Base-by-base conservation (phyloP, 2,797 vertebrate genomes). In the Lutra lutra region DNA sequence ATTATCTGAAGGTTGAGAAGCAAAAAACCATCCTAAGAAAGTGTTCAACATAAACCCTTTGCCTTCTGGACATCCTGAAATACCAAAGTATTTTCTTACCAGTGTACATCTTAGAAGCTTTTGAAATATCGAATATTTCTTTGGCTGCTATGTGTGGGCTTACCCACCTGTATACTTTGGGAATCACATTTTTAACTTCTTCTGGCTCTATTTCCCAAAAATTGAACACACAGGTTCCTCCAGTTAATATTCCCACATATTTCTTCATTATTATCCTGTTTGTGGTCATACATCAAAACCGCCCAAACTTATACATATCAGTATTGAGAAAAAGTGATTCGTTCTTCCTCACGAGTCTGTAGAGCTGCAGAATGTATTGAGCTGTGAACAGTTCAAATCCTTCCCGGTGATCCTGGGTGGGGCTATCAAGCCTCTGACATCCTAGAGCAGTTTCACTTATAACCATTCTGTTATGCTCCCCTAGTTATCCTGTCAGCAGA, bases 121-220 rank as follows among this genome's bases (percentile, higher is more conserved):
- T 77, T 94, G 70, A 92, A 95, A 89, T 70, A 82, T 0, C 14
- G 62, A 78, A 0, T 83, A 32, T 62, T 93, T 72, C 51, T 94
- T 84, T 1, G 1, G 82, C 94, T 87, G 23, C 79, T 96, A 79
- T 40, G 43, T 27, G 32, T 8, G 93, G 54, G 73, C 38, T 80
- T 84, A 80, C 70, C 29, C 27, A 40, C 7, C 29, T 82, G 15
- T 82, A 62, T 40, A 75, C 66, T 92, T 94, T 73, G 9, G 51
- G 46, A 46, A 38, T 73, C 32, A 58, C 32, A 54, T 85, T 90
- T 83, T 96, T 83, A 94, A 80, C 11, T 35, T 82, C 78, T 95
- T n/a, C 48, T 18, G 91, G 46, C 40, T 91, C 51, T 95, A 1
- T 29, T 90, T 89, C 35, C 60, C 58, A 77, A 82, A 97, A 85